Evolutionary conservation across 2,797 vertebrate genomes (phyloP), one percentile per base, ranked within the genome.

Genomic region (Cephalopachus bancanus): DNA sequence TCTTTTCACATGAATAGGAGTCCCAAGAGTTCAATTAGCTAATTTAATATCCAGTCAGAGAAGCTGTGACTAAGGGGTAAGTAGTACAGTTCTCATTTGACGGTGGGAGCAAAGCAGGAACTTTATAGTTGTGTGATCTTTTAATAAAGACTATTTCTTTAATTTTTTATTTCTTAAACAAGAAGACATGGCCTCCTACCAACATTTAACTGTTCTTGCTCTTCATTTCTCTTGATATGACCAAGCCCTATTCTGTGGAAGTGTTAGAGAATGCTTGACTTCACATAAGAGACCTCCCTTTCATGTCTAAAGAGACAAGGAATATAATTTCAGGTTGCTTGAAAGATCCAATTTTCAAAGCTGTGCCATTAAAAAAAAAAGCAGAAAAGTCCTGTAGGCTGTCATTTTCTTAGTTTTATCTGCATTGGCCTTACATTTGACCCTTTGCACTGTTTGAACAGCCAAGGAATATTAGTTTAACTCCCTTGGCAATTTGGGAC

Each of bases 261-360:
- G 96, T 96, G 91, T 96, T 90, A 87, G 89, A 92, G 94, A 94
- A 94, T 91, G 51, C 79, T 97, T 97, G 96, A 93, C 96, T 94
- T 97, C 89, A 86, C 37, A 76, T 90, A 44, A 96, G 96, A 96
- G 75, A 67, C 71, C 81, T 94, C 75, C 64, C 17, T 87, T 97
- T 96, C 83, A 28, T 96, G 92, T 96, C 89, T 83, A 71, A 93
- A 83, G 95, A 89, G 65, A 24, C 76, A 91, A 89, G n/a, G 92
- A 96, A 96, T 92, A 80, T 65, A 94, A 84, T 93, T 87, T 92
- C 79, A 78, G 75, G 59, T 97, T 95, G 71, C 93, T 94, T 81
- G 83, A 91, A 96, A 95, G 84, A 94, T 89, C 88, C 86, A 64
- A 64, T 84, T 97, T 96, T 96, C 91, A 72, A 84, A 97, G 59